Evolutionary conservation across 2,888 invertebrate species (phyloP).

Genomic region (Tortricodes alternella): DNA sequence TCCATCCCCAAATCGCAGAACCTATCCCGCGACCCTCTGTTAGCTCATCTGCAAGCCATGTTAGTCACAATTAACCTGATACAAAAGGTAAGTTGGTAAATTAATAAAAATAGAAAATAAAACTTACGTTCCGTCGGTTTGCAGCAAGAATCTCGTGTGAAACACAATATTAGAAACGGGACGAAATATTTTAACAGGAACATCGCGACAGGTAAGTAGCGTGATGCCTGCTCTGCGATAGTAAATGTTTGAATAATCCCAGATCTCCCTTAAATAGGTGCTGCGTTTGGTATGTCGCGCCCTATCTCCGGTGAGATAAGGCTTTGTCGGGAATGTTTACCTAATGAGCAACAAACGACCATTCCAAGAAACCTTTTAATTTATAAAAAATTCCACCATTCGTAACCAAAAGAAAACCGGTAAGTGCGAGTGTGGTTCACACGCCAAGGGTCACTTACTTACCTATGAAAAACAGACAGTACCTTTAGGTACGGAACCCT

Average conservation of each 20-base stretch:
- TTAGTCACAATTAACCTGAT: conserved; percentile 32
- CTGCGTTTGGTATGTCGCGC: conserved; percentile 45
- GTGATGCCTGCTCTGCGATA: conserved; percentile 43
- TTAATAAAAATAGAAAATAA: not conserved
- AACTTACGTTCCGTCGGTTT: conserved; percentile 69
- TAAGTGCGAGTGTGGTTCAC: too few relatives aligned
- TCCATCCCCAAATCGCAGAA: conserved; percentile 72
- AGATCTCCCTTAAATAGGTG: conserved; percentile 62
- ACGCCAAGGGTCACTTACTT: too few relatives aligned
- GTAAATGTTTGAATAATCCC: conserved; percentile 64
- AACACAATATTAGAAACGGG: conserved; percentile 48
- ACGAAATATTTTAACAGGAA: conserved; percentile 49
- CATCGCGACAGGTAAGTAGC: conserved; percentile 49
- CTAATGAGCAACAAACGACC: conserved; percentile 68
- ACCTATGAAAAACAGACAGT: too few relatives aligned
- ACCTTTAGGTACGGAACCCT: too few relatives aligned
- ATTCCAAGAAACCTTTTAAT: conserved; percentile 54
- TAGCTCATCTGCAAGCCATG: conserved; percentile 62
- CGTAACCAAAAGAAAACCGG: not conserved
- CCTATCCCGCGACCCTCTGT: conserved; percentile 63
- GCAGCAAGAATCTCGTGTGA: conserved; percentile 50
- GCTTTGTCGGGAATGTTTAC: conserved; percentile 72
- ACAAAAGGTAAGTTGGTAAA: not conserved
- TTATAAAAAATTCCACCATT: conserved; percentile 37
- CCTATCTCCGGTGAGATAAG: conserved; percentile 73